Evolutionary conservation across 23 tunicate species (phyloP).

Genomic region (Aplidium turbinatum): DNA sequence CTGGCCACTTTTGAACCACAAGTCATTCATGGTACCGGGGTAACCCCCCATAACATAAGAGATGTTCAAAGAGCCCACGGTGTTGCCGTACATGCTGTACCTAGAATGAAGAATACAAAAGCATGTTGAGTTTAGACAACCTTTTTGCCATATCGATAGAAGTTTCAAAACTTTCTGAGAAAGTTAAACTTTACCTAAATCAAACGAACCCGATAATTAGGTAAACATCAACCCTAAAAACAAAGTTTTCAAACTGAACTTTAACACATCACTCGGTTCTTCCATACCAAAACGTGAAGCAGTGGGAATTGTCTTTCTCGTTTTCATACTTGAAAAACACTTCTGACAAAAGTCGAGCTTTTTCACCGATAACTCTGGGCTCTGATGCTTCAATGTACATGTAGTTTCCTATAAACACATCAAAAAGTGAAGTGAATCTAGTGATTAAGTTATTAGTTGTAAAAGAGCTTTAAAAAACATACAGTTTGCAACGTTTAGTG

Average conservation of each 20-base stretch:
- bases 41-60: slow-evolving; percentile 51
- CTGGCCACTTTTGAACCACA: slow-evolving; percentile 40
- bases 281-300: slow-evolving; percentile 85
- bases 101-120: slow-evolving; percentile 1
- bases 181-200: too few species aligned
- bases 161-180: too few species aligned
- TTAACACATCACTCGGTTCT: too few species aligned
- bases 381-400: slow-evolving; percentile 55
- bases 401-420: slow-evolving; percentile 58
- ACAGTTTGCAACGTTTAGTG: too few species aligned
- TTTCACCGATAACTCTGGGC: slow-evolving; percentile 60
- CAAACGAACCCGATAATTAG: too few species aligned
- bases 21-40: background rate
- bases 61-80: slow-evolving; percentile 51
- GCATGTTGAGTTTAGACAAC: background rate
- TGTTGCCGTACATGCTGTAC: slow-evolving; percentile 74
- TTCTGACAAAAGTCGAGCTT: slow-evolving; percentile 71
- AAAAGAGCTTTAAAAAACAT: too few species aligned
- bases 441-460: too few species aligned
- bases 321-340: slow-evolving; percentile 45
- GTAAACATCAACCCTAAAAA: too few species aligned
- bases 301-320: slow-evolving; percentile 51
- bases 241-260: too few species aligned
- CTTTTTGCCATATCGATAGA: too few species aligned
- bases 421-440: too few species aligned